phyloP scores from a whole-genome alignment of 2,797 vertebrate genomes.

The Syngnathus rostellatus region DNA sequence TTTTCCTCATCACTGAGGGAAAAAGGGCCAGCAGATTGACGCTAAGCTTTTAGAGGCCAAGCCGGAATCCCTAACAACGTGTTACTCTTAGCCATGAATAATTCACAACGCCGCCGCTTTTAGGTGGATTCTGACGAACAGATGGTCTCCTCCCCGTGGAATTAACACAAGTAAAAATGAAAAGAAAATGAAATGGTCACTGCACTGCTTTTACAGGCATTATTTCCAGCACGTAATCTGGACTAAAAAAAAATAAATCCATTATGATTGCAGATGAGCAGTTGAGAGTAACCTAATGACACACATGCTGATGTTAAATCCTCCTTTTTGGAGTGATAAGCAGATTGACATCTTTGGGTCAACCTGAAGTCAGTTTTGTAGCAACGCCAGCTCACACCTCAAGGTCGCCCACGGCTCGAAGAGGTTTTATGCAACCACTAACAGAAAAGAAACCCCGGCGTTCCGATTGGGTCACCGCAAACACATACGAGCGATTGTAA shows the following conservation, averaged over 20 bases:
- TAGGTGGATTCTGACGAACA: slow-evolving; percentile 48
- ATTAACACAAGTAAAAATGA: slow-evolving; percentile 10
- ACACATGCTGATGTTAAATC: slow-evolving; percentile 48
- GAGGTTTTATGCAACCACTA: slow-evolving; percentile 36
- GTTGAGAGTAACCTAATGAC: slow-evolving; percentile 50
- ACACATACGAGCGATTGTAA: slow-evolving; percentile 10
- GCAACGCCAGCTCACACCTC: slow-evolving; percentile 31
- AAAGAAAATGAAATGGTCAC: slow-evolving; percentile 55
- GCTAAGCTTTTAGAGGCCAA: slow-evolving; percentile 60
- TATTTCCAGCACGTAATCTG: slow-evolving; percentile 54
- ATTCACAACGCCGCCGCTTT: slow-evolving; percentile 56
- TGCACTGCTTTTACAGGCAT: slow-evolving; percentile 44
- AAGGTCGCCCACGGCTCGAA: slow-evolving; percentile 36
- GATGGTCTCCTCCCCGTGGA: slow-evolving; percentile 39
- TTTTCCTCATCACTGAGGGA: slow-evolving; percentile 34
- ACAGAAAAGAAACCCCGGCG: slow-evolving; percentile 25
- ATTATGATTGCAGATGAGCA: slow-evolving; percentile 43
- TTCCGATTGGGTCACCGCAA: background rate
- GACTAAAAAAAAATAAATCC: slow-evolving; percentile 39
- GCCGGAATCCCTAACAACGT: slow-evolving; percentile 51
- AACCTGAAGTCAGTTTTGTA: slow-evolving; percentile 51
- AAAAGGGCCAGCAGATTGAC: slow-evolving; percentile 37
- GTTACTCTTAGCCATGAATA: slow-evolving; percentile 59
- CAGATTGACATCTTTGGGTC: slow-evolving; percentile 56
- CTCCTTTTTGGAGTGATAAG: slow-evolving; percentile 54